Conservation (phyloP, 53 echinoderm and acorn worm genomes). For the Luidia sarsii region DNA sequence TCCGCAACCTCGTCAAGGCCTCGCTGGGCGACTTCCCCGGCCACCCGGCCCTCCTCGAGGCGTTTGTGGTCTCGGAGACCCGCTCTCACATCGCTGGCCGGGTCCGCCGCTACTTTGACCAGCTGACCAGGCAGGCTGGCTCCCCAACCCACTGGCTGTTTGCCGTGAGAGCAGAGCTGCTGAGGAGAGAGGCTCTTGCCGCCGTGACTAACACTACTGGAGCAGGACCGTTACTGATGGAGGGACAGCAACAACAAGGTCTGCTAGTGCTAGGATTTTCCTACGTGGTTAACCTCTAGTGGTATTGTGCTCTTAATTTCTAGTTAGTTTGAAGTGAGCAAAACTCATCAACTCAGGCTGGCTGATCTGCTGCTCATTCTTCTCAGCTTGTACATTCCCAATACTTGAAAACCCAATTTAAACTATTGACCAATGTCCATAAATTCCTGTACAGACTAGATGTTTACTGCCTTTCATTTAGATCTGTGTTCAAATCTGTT, state of each 20-base stretch:
- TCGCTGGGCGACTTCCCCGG: slow-evolving; percentile 65
- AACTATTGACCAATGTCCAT: too few species aligned
- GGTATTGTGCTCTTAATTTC: not conserved
- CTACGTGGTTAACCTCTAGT: not conserved
- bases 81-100: slow-evolving; percentile 83
- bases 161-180: slow-evolving; percentile 78
- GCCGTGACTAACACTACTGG: not conserved
- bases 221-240: not conserved
- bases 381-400: too few species aligned
- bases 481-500: too few species aligned
- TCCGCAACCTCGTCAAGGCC: slow-evolving; percentile 78
- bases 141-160: slow-evolving; percentile 76
- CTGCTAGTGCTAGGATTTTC: too few species aligned
- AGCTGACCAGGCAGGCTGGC: slow-evolving; percentile 40
- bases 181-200: slow-evolving; percentile 53
- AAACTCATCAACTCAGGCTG: too few species aligned
- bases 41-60: slow-evolving; percentile 69
- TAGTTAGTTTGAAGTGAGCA: too few species aligned
- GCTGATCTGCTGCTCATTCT: too few species aligned
- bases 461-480: too few species aligned
- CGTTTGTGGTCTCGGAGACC: slow-evolving; percentile 73
- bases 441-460: too few species aligned
- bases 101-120: slow-evolving; percentile 86
- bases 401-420: too few species aligned
- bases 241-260: slow-evolving; percentile 17